Evolutionary conservation across 2,888 invertebrate species (phyloP).

Genomic region (Nomada lathburiana): DNA sequence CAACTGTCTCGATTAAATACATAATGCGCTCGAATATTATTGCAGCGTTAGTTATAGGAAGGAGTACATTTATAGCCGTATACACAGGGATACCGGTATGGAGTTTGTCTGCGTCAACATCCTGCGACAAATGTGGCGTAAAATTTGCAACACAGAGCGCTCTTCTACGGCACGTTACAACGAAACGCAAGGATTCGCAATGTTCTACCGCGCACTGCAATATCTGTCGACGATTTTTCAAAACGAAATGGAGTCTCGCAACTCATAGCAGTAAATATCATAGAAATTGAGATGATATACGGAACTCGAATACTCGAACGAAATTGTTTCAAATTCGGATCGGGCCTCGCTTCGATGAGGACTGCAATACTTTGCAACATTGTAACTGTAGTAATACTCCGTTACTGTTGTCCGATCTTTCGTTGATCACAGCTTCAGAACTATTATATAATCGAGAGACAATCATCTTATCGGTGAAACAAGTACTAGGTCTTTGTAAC

Average conservation of each 20-base stretch:
- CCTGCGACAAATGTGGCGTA: slow-evolving; percentile 74
- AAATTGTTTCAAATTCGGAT: slow-evolving; percentile 30
- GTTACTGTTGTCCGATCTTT: background rate
- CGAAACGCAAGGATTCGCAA: slow-evolving; percentile 77
- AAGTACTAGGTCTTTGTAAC: slow-evolving; percentile 49
- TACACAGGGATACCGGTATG: slow-evolving; percentile 45
- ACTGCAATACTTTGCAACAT: background rate
- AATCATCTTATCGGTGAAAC: slow-evolving; percentile 4
- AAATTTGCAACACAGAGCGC: slow-evolving; percentile 77
- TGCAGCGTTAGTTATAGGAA: slow-evolving; percentile 61
- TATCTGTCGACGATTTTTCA: slow-evolving; percentile 78
- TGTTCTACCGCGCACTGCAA: slow-evolving; percentile 75
- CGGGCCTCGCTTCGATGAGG: slow-evolving; percentile 9
- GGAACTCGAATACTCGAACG: background rate
- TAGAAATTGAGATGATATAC: slow-evolving; percentile 61
- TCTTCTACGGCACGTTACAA: slow-evolving; percentile 76
- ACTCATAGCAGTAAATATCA: slow-evolving; percentile 80
- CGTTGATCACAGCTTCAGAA: background rate
- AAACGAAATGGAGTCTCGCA: slow-evolving; percentile 80
- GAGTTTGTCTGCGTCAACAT: slow-evolving; percentile 66
- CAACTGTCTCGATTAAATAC: background rate
- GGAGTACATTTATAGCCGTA: slow-evolving; percentile 74
- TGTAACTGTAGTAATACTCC: background rate
- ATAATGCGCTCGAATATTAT: slow-evolving; percentile 14
- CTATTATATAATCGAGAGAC: background rate